Base-by-base conservation (phyloP, 1,140 invertebrate genomes). In the Drosophila nebulosa region DNA sequence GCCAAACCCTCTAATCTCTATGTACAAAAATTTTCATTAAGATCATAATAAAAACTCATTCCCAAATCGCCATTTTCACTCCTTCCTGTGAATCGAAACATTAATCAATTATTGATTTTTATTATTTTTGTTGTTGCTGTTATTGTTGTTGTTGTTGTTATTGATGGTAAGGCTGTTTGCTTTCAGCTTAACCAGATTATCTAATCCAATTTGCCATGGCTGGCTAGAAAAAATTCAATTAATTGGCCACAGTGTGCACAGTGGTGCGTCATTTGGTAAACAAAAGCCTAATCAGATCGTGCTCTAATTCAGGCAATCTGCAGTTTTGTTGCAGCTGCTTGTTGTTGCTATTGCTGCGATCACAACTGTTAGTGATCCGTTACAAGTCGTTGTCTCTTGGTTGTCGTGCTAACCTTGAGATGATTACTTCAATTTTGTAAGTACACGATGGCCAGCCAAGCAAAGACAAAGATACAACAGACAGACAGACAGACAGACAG, bases 341-440 rank as follows among this genome's bases (percentile, higher is more conserved):
- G 3, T 22, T 56, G 24, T 36, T 53, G 18, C 10, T 52, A 5
- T 4, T 32, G 51, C 3, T 30, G 61, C 21, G 51, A 69, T 76
- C 69, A 64, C 60, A 55, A 64, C 50, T 83, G 66, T 74, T 83
- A 66, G 70, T 86, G 80, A 85, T 64, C 78, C 77, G 81, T 77
- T 78, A 75, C 79, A 79, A 50, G 66, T 61, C 57, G 76, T 50
- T 66, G 65, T 66, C 32, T 64, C 60, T 66, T 74, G 46, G 68
- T 64, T 64, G 78, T 83, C 83, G 84, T 86, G 83, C 71, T 76
- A 88, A 88, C 83, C 83, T 88, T 88, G 83, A 79, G 83, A 83
- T 76, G 83, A 83, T 88, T 88, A 64, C 71, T 88, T 88, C 74
- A 81, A 73, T 88, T 85, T 85, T 57, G 69, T 78, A 64, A 79